Evolutionary conservation across 2,888 invertebrate genomes (phyloP).

Genomic region (Rhagonycha lutea): DNA sequence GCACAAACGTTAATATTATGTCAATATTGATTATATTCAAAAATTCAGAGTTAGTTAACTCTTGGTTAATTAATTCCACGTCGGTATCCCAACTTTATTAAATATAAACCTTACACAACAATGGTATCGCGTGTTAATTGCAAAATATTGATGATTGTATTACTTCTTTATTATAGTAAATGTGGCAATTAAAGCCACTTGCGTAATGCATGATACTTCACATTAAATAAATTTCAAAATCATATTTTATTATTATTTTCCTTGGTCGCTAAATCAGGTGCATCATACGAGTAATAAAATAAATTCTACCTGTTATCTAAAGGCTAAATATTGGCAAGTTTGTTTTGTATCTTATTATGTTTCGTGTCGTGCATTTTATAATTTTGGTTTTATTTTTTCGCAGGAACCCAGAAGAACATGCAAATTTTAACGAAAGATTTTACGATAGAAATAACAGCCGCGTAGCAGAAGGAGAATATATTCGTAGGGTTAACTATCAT

Average conservation of each 20-base stretch:
- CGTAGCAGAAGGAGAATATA: conserved; percentile 43
- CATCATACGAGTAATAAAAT: no score
- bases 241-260: background rate
- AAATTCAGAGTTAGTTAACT: background rate
- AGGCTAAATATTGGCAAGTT: background rate
- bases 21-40: background rate
- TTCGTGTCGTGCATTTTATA: background rate
- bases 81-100: conserved; percentile 4
- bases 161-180: background rate
- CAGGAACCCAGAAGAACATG: conserved; percentile 60
- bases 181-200: conserved; percentile 4
- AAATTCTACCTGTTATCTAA: background rate
- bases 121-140: conserved; percentile 11
- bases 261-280: background rate
- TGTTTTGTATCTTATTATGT: background rate
- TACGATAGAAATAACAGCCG: conserved; percentile 56
- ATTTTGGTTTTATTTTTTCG: conserved; percentile 27
- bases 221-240: background rate
- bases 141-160: conserved; percentile 11
- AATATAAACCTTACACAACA: conserved; percentile 8
- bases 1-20: background rate
- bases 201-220: background rate
- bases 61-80: background rate
- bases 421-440: conserved; percentile 58
- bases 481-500: conserved; percentile 54